Evolutionary conservation across 2,888 invertebrate genomes (phyloP).

Genomic region (Sinotaia quadrata): DNA sequence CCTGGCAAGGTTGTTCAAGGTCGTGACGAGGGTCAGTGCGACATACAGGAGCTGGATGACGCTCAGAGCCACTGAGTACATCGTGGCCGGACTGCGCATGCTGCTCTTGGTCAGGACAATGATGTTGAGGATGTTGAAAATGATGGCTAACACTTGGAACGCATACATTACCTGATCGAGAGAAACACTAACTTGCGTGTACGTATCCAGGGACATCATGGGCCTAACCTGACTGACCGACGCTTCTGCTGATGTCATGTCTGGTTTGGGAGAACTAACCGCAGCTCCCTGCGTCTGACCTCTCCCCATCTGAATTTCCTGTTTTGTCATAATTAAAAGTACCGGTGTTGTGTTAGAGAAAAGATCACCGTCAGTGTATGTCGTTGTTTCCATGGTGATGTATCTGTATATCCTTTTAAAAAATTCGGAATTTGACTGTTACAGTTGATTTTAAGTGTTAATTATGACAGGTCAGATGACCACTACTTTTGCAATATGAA

Average conservation of each 20-base stretch:
- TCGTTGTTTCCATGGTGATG: too few relatives aligned
- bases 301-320: too few relatives aligned
- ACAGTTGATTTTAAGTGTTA: too few relatives aligned
- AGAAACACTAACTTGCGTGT: neutral
- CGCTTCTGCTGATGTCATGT: neutral
- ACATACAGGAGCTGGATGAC: constrained; percentile 9
- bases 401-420: too few relatives aligned
- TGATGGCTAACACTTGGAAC: neutral
- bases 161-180: neutral
- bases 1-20: neutral
- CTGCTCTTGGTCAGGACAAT: neutral
- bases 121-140: constrained; percentile 9
- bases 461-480: too few relatives aligned
- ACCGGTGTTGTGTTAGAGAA: too few relatives aligned
- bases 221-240: neutral
- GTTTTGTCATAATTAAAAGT: too few relatives aligned
- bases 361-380: too few relatives aligned
- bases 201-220: neutral
- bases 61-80: constrained; percentile 4
- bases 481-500: too few relatives aligned
- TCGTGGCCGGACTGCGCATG: constrained; percentile 17
- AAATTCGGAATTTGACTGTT: too few relatives aligned
- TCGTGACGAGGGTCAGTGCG: neutral
- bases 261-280: too few relatives aligned
- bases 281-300: too few relatives aligned